These are phyloP conservation scores for Spea hammondii DNA, from an alignment of 2,797 vertebrate species.

Conservation along the genomic window DNA sequence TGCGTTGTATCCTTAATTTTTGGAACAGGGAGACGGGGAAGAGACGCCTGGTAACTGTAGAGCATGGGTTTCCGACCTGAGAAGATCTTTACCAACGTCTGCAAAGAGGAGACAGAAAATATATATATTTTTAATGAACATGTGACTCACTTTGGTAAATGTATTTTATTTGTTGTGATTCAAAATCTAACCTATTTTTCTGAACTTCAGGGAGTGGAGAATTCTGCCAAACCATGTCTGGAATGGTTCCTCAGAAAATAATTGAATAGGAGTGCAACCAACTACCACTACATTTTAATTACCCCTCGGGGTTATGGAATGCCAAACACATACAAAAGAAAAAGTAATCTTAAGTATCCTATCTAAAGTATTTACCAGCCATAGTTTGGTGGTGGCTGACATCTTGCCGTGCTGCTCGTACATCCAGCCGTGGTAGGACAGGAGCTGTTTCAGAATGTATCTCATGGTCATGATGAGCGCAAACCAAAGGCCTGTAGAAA, in stretches of 20 bases:
- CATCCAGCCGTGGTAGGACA: slow-evolving; percentile 90
- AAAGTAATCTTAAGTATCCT: too few species aligned
- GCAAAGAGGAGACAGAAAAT: slow-evolving; percentile 3
- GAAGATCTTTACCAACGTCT: slow-evolving; percentile 89
- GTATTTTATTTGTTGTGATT: too few species aligned
- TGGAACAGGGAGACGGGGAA: slow-evolving; percentile 85
- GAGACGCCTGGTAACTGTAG: slow-evolving; percentile 85
- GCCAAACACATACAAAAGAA: too few species aligned
- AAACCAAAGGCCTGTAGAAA: slow-evolving; percentile 86
- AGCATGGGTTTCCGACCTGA: slow-evolving; percentile 83
- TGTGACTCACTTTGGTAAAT: too few species aligned
- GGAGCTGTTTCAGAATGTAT: slow-evolving; percentile 82
- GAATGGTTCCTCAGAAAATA: not conserved
- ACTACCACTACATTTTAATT: too few species aligned
- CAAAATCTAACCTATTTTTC: too few species aligned
- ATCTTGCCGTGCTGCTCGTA: slow-evolving; percentile 81
- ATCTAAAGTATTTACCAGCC: slow-evolving; percentile 73
- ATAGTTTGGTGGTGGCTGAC: slow-evolving; percentile 85
- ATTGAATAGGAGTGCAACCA: not conserved
- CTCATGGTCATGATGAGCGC: slow-evolving; percentile 87
- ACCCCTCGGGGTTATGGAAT: too few species aligned
- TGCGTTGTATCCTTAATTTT: slow-evolving; percentile 78
- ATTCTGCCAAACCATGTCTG: too few species aligned
- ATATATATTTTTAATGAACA: not conserved
- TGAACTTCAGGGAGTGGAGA: too few species aligned